Conservation (phyloP, 2,888 invertebrate genomes). For the Rhagophthalmus giganteus region DNA sequence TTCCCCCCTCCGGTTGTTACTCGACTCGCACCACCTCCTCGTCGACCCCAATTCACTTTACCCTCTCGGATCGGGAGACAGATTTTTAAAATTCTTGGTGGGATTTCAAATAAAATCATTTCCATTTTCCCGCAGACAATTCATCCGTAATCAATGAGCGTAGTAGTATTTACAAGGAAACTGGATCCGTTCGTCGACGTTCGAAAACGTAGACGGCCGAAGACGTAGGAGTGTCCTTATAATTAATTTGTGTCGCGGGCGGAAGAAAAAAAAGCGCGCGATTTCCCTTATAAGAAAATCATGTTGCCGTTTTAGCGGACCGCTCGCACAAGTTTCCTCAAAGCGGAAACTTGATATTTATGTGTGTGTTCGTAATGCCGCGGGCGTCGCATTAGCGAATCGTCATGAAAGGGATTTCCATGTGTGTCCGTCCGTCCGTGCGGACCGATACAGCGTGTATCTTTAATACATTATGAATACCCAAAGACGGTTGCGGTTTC, state of each 20-base stretch:
- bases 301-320: not conserved
- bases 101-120: slow-evolving; percentile 47
- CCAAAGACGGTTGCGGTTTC: slow-evolving; percentile 36
- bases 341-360: slow-evolving; percentile 38
- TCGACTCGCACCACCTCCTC: slow-evolving; percentile 20
- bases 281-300: not conserved
- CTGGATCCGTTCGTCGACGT: slow-evolving; percentile 26
- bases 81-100: slow-evolving; percentile 51
- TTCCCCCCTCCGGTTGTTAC: slow-evolving; percentile 35
- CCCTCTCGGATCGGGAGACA: slow-evolving; percentile 42
- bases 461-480: slow-evolving; percentile 35
- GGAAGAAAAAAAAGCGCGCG: no score
- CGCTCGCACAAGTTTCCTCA: slow-evolving; percentile 26
- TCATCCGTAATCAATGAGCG: slow-evolving; percentile 41
- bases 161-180: slow-evolving; percentile 37
- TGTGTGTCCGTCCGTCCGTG: slow-evolving; percentile 39
- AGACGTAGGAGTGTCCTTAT: slow-evolving; percentile 22
- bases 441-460: slow-evolving; percentile 35
- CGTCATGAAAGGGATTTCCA: slow-evolving; percentile 40
- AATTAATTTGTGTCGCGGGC: no score
- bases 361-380: slow-evolving; percentile 38
- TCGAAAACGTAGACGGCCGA: slow-evolving; percentile 21
- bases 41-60: slow-evolving; percentile 30
- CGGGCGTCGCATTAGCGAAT: slow-evolving; percentile 38
- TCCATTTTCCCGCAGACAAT: slow-evolving; percentile 40